A percentile compares a stretch with the other conserved stretches of the same genome.
phyloP scores from a whole-genome alignment of 2,888 invertebrate genomes.

The Orthosia gracilis region DNA sequence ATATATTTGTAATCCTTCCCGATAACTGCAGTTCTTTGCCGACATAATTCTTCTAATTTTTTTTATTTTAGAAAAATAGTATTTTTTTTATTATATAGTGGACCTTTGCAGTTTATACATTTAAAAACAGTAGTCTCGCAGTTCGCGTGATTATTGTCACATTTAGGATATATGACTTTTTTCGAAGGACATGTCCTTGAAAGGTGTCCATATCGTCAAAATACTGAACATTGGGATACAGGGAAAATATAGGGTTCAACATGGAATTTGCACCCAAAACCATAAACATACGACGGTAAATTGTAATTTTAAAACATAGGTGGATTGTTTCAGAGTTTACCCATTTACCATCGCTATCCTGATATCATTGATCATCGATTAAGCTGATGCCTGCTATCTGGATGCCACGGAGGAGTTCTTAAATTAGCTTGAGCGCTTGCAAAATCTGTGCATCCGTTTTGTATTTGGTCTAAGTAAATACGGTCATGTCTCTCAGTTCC shows the following conservation, averaged over 20 bases:
- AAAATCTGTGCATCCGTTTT: too few species aligned
- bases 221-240: background rate
- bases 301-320: background rate
- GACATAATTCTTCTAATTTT: background rate
- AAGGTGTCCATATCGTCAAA: constrained; percentile 6
- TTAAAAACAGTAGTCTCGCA: background rate
- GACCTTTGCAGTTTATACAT: background rate
- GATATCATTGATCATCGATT: too few species aligned
- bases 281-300: background rate
- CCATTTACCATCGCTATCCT: constrained; percentile 2
- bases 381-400: too few species aligned
- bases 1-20: background rate
- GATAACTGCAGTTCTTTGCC: background rate
- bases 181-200: background rate
- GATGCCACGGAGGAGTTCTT: too few species aligned
- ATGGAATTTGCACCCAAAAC: background rate
- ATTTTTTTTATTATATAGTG: constrained; percentile 1
- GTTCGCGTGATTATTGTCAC: background rate
- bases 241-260: background rate
- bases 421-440: too few species aligned
- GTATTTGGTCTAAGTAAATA: too few species aligned
- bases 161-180: background rate
- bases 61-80: background rate
- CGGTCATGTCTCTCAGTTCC: too few species aligned
- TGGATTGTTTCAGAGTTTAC: background rate